Evolutionary conservation across 1,140 invertebrate species (phyloP).

Genomic region (Cataglyphis hispanica): DNA sequence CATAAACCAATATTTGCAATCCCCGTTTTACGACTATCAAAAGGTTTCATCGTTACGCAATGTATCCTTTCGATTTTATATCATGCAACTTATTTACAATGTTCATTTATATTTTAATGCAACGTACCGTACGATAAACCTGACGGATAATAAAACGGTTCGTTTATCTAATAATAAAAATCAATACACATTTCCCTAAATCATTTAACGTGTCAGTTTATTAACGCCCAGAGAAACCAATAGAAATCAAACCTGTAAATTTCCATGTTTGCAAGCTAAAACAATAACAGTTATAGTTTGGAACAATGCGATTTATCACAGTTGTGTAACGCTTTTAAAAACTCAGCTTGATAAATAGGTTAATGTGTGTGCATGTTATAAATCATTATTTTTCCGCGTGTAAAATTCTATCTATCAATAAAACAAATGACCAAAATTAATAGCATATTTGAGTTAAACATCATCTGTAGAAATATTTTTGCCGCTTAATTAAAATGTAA

Average conservation of each 20-base stretch:
- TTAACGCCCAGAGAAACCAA: conserved; percentile 33
- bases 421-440: conserved; percentile 25
- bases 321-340: conserved; percentile 36
- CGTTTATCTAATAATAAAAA: conserved; percentile 58
- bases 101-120: conserved; percentile 40
- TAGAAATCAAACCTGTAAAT: conserved; percentile 44
- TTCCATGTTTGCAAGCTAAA: conserved; percentile 28
- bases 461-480: not conserved
- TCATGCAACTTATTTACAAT: conserved; percentile 39
- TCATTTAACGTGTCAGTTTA: conserved; percentile 53
- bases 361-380: not conserved
- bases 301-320: conserved; percentile 48
- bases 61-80: conserved; percentile 16
- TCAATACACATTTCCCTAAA: conserved; percentile 44
- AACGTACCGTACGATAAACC: not conserved
- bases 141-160: conserved; percentile 28
- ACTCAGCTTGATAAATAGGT: conserved; percentile 34
- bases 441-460: conserved; percentile 13
- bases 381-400: conserved; percentile 39
- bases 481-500: not conserved
- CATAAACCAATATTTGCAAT: conserved; percentile 39
- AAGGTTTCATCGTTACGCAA: conserved; percentile 34
- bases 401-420: conserved; percentile 47
- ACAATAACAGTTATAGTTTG: conserved; percentile 35
- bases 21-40: conserved; percentile 34